Percentiles rank a stretch among this genome's conserved stretches.
Conservation (phyloP, 2,888 invertebrate genomes). For the Lochmaea crataegi region DNA sequence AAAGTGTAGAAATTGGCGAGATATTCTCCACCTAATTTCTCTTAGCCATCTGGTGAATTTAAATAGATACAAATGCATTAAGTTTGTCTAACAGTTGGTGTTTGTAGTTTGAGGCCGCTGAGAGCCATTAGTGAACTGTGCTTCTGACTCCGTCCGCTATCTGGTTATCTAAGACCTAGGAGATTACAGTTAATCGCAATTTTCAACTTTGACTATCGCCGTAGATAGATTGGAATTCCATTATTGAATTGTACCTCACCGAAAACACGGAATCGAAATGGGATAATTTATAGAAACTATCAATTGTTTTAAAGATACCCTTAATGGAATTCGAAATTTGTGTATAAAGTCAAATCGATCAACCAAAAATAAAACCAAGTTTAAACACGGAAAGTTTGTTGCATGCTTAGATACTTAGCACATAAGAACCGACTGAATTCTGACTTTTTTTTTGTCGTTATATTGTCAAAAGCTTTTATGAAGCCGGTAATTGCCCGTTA, state of each 20-base stretch:
- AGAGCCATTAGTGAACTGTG: too few relatives aligned
- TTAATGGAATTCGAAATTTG: too few relatives aligned
- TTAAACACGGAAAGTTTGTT: neutral
- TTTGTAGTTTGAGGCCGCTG: conserved; percentile 50
- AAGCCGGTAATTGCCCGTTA: neutral
- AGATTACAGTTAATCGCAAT: conserved; percentile 61
- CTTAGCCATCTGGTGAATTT: conserved; percentile 46
- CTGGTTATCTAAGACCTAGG: conserved; percentile 44
- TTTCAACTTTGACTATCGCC: conserved; percentile 51
- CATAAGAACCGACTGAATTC: neutral
- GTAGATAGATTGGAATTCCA: too few relatives aligned
- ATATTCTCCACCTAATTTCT: too few relatives aligned
- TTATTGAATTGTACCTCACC: too few relatives aligned
- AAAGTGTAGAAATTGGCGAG: too few relatives aligned
- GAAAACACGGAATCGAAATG: too few relatives aligned
- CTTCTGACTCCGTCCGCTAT: neutral
- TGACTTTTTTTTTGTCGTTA: neutral
- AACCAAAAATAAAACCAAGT: neutral
- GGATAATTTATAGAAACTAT: too few relatives aligned
- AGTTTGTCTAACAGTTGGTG: conserved; percentile 55
- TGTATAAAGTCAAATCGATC: neutral
- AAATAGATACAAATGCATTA: conserved; percentile 58
- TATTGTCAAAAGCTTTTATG: conserved; percentile 1
- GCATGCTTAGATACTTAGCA: neutral
- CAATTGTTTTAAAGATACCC: too few relatives aligned